A percentile compares a stretch with the other conserved stretches of the same genome.
Evolutionary conservation across 2,797 vertebrate genomes (phyloP).

Genomic region (Carcharodon carcharias): DNA sequence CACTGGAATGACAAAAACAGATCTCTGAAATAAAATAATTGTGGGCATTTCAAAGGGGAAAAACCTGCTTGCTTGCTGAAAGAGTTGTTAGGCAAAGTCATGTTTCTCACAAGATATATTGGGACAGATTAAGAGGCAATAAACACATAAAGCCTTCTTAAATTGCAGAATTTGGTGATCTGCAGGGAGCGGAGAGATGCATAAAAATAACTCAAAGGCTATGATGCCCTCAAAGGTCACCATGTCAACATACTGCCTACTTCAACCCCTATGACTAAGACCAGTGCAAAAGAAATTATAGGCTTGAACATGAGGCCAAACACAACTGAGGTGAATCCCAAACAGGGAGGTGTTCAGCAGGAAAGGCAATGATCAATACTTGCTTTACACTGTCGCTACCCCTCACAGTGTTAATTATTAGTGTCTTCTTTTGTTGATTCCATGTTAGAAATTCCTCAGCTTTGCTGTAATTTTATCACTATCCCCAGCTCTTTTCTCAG

Average conservation of each 20-base stretch:
- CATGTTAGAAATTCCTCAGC: background rate
- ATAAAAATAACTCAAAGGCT: background rate
- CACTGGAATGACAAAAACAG: background rate
- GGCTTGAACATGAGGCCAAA: background rate
- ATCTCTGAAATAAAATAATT: background rate
- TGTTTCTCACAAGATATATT: background rate
- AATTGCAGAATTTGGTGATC: background rate
- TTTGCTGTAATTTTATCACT: background rate
- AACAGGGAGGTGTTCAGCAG: background rate
- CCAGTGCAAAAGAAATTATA: background rate
- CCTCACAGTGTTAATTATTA: background rate
- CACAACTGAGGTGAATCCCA: background rate
- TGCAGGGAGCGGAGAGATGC: background rate
- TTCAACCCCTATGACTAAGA: background rate
- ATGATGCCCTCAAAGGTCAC: background rate
- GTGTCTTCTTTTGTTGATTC: background rate
- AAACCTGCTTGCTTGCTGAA: background rate
- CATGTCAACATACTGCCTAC: background rate
- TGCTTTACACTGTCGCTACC: background rate
- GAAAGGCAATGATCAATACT: background rate
- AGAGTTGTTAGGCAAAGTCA: background rate
- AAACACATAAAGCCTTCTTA: background rate
- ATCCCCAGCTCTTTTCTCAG: background rate
- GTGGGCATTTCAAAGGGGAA: background rate
- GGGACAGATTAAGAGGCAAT: background rate